These are phyloP conservation scores for Orientallactaga sibirica DNA, from an alignment of 2,797 vertebrate genomes.

Conservation along the genomic window DNA sequence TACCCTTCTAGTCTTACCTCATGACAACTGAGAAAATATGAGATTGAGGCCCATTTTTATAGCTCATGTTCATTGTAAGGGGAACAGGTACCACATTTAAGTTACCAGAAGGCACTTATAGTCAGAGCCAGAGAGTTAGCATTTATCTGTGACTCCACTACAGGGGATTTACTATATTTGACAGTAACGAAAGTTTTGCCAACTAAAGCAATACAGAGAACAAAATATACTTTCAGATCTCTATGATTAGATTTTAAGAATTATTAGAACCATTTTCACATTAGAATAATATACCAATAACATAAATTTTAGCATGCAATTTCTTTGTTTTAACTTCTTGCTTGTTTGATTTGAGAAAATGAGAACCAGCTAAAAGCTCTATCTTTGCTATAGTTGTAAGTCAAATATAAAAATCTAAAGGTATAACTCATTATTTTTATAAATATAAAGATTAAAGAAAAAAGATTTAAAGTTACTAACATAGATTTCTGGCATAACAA, in stretches of 20 bases:
- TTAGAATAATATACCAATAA: neutral
- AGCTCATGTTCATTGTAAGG: neutral
- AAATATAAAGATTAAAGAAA: neutral
- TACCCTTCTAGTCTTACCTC: neutral
- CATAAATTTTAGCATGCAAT: neutral
- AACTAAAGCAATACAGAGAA: neutral
- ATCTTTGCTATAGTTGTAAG: neutral
- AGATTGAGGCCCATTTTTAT: neutral
- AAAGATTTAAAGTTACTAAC: neutral
- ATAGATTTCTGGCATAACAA: neutral
- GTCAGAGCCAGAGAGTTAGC: neutral
- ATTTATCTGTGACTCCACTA: neutral
- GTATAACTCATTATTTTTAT: neutral
- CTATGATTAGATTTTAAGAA: neutral
- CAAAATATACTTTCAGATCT: neutral
- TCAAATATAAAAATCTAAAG: constrained; percentile 35
- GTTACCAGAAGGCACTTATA: neutral
- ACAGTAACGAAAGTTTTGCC: neutral
- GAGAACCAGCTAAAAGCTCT: neutral
- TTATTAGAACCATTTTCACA: neutral
- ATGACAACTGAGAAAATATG: neutral
- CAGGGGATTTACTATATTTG: neutral
- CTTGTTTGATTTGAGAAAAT: neutral
- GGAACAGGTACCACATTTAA: neutral
- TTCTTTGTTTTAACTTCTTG: constrained; percentile 22